Evolutionary conservation across 2,113 vertebrate species (phyloP).

Genomic region (Butastur rufipennis): DNA sequence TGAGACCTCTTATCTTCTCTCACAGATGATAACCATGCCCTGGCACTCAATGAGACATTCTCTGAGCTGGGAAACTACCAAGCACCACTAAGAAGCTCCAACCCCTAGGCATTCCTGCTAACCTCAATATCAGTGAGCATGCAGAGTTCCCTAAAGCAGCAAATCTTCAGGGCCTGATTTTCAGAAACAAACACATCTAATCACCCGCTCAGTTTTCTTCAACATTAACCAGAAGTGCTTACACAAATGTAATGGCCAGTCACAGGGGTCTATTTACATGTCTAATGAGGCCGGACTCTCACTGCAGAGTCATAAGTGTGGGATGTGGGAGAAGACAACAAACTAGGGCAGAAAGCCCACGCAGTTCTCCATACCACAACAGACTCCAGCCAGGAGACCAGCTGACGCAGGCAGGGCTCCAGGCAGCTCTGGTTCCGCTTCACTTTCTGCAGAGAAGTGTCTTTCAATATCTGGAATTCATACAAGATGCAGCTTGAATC

Average conservation of each 20-base stretch:
- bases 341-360: not conserved
- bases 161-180: not conserved
- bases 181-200: not conserved
- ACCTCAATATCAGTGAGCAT: not conserved
- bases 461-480: conserved; percentile 87
- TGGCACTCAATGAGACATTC: not conserved
- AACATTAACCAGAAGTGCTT: not conserved
- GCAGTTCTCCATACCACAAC: conserved; percentile 83
- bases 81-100: not conserved
- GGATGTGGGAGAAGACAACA: not conserved
- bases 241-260: not conserved
- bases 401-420: conserved; percentile 95
- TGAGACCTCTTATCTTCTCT: not conserved
- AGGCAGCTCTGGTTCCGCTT: conserved; percentile 98
- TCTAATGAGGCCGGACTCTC: not conserved
- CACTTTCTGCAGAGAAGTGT: conserved; percentile 97
- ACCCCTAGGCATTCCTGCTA: not conserved
- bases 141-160: not conserved
- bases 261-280: not conserved
- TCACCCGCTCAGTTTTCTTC: not conserved
- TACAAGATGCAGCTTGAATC: not conserved
- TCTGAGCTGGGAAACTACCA: not conserved
- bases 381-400: conserved; percentile 95
- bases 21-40: not conserved
- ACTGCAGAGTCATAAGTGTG: not conserved